A percentile compares a stretch with the other conserved stretches of the same genome.
Conservation (phyloP, 1,140 invertebrate genomes). For the Caligus rogercresseyi region DNA sequence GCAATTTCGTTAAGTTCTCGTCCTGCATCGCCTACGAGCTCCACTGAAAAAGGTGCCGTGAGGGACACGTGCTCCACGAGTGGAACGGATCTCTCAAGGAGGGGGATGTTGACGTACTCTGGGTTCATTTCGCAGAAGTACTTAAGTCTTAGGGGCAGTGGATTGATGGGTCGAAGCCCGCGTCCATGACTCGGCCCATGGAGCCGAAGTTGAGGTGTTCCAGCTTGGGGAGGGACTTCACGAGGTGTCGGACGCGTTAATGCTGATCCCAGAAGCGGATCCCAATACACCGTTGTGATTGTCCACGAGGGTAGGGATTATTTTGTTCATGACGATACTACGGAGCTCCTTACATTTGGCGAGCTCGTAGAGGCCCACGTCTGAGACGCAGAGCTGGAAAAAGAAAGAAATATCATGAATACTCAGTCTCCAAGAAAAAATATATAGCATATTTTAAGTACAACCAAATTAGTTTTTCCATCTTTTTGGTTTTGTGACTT, state of each 20-base stretch:
- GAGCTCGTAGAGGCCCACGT: constrained; percentile 1
- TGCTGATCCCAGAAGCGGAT: background rate
- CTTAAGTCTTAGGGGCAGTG: constrained; percentile 2
- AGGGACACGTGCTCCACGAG: constrained; percentile 5
- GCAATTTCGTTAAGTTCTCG: background rate
- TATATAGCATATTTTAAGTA: no score
- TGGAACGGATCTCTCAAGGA: background rate
- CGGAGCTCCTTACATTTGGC: background rate
- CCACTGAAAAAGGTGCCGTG: background rate
- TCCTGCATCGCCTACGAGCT: background rate
- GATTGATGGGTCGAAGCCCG: background rate
- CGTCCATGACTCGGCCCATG: constrained; percentile 1
- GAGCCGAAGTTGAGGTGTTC: constrained; percentile 12
- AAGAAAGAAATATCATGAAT: no score
- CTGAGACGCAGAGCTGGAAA: constrained; percentile 4
- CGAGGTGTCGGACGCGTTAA: background rate
- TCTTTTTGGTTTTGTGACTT: no score
- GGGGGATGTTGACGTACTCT: background rate
- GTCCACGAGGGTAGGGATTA: background rate
- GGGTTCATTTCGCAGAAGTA: constrained; percentile 7
- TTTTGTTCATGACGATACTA: constrained; percentile 13
- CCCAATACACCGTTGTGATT: background rate
- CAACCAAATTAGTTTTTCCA: no score
- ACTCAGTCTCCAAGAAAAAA: no score
- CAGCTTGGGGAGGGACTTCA: background rate